Conservation (phyloP, 2,888 invertebrate species). For the Spodoptera exigua region DNA sequence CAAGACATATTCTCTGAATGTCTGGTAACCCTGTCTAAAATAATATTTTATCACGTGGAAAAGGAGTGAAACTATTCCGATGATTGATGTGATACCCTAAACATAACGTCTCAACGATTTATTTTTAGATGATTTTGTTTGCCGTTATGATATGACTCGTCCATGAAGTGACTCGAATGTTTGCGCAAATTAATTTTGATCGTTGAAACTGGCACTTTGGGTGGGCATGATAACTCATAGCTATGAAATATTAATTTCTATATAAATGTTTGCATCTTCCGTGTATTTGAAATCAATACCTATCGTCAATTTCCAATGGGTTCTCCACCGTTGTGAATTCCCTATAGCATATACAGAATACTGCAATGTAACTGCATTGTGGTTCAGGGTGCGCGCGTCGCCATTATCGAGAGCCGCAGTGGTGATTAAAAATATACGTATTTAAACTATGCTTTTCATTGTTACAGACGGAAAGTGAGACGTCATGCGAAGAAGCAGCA, state of each 20-base stretch:
- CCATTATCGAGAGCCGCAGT: constrained; percentile 46
- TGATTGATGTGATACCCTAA: constrained; percentile 39
- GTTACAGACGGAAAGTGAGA: constrained; percentile 95
- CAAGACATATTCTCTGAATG: constrained; percentile 19
- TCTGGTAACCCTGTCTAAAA: constrained; percentile 3
- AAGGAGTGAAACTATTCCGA: constrained; percentile 15
- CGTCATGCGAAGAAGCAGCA: constrained; percentile 95
- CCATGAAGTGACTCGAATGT: constrained; percentile 25
- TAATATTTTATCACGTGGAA: not conserved
- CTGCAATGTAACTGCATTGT: constrained; percentile 58
- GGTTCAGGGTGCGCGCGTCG: constrained; percentile 57
- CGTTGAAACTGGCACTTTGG: constrained; percentile 20
- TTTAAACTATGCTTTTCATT: constrained; percentile 26
- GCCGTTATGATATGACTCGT: constrained; percentile 26
- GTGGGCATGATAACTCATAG: constrained; percentile 18
- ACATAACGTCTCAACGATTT: constrained; percentile 16
- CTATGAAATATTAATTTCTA: constrained; percentile 4
- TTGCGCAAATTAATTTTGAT: constrained; percentile 25
- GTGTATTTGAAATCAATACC: not conserved
- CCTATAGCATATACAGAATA: constrained; percentile 42
- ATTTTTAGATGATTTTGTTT: constrained; percentile 37
- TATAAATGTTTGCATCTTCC: constrained; percentile 10
- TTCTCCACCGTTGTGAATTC: constrained; percentile 13
- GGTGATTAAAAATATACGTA: constrained; percentile 27
- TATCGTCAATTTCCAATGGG: constrained; percentile 13